These are phyloP conservation scores for Zaprionus ornatus DNA, from an alignment of 1,140 invertebrate species.

Conservation along the genomic window DNA sequence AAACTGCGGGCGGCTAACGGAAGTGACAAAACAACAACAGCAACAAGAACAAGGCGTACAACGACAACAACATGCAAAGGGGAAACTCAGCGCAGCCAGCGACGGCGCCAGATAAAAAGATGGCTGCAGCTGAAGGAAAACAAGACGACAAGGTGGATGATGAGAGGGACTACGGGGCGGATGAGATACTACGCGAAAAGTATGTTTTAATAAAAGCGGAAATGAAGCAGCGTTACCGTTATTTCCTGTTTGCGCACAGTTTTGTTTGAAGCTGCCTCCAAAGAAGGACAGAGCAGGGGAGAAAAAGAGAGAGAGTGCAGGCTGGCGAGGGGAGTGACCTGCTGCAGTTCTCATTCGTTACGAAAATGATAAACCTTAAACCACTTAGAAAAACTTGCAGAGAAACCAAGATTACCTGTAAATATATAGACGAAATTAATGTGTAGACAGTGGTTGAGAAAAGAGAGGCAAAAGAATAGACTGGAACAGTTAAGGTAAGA, in stretches of 20 bases:
- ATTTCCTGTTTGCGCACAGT: slow-evolving; percentile 79
- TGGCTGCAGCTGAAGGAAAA: slow-evolving; percentile 25
- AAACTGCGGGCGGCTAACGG: slow-evolving; percentile 67
- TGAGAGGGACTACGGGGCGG: slow-evolving; percentile 26
- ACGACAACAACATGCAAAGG: slow-evolving; percentile 12
- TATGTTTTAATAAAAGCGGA: slow-evolving; percentile 83
- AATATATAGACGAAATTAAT: slow-evolving; percentile 79
- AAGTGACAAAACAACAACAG: slow-evolving; percentile 72
- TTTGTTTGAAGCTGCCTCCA: slow-evolving; percentile 61
- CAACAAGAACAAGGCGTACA: slow-evolving; percentile 34
- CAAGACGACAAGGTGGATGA: neutral
- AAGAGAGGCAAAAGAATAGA: neutral
- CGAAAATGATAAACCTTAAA: slow-evolving; percentile 75
- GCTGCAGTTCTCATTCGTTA: slow-evolving; percentile 65
- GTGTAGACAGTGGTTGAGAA: slow-evolving; percentile 34
- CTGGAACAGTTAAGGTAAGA: no score
- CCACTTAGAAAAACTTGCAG: slow-evolving; percentile 72
- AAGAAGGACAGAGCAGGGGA: neutral
- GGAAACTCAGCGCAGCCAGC: neutral
- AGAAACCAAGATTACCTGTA: slow-evolving; percentile 58
- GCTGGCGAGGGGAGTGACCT: slow-evolving; percentile 14
- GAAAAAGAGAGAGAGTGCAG: slow-evolving; percentile 5
- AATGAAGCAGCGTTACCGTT: slow-evolving; percentile 81
- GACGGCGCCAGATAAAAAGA: slow-evolving; percentile 33
- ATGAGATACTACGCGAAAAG: slow-evolving; percentile 79